Base-by-base conservation (phyloP, 1,140 invertebrate species). In the Bilobella aurantiaca region DNA sequence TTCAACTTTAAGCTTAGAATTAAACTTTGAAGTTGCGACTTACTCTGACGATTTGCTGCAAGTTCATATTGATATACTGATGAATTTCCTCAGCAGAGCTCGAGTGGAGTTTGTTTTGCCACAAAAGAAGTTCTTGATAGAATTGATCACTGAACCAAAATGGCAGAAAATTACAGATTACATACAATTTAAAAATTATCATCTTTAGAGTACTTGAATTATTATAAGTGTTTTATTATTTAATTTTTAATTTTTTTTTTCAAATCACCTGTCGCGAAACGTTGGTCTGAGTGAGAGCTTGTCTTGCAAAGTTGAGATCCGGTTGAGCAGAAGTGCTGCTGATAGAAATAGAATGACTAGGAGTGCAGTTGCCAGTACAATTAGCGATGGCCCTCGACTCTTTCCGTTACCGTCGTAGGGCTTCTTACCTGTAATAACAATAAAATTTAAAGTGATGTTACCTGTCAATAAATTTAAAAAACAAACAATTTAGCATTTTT, bases 11-110 rank as follows among this genome's bases (percentile, higher is more conserved):
- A 61, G 16, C 16, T 28, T 34, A 1, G 28, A 31, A 69, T 67
- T 57, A 56, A 63, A 12, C 18, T 53, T 49, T 21, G 31, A 46
- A 29, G 14, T 18, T n/a, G n/a, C n/a, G n/a, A 29, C 68, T 72
- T 74, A 84, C 83, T 79, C 83, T 84, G 34, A 82, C 79, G 64
- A 85, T 82, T 74, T 84, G 79, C 74, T 83, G 77, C 62, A 84
- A 75, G 76, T 84, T 84, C 69, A 81, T 80, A 71, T 81, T 79
- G 63, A 84, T 78, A 73, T 83, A 84, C 67, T 82, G 80, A 74
- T 84, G 81, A 53, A 85, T 78, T 65, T 84, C 82, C 34, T 76
- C 74, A 1, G 83, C 82, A 2, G 83, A 83, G 61, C 81, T 80
- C 46, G 82, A 80, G 79, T 84, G 83, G 59, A 85, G 75, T 42